Conservation (phyloP, 2,797 vertebrate genomes). For the Glossophaga mutica region DNA sequence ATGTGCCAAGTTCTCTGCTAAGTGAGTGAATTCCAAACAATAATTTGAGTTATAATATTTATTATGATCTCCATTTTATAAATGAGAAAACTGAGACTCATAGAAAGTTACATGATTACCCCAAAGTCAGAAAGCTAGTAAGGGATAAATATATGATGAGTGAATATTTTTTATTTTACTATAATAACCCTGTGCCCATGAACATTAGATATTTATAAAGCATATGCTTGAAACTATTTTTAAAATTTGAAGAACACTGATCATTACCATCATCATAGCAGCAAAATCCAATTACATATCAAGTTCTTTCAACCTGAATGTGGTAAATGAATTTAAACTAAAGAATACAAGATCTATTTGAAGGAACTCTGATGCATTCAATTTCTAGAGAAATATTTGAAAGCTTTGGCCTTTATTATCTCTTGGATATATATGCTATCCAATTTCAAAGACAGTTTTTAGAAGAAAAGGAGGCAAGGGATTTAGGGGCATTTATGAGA, state of each 20-base stretch:
- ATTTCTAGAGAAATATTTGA: not conserved
- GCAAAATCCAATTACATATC: not conserved
- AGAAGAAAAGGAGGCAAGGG: slow-evolving; percentile 46
- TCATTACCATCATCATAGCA: not conserved
- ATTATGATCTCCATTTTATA: not conserved
- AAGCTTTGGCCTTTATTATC: slow-evolving; percentile 15
- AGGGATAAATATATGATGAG: not conserved
- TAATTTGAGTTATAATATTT: not conserved
- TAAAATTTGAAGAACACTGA: not conserved
- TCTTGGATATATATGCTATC: slow-evolving; percentile 13
- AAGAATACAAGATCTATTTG: not conserved
- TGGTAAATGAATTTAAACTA: not conserved
- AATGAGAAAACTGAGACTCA: not conserved
- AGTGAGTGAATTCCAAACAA: not conserved
- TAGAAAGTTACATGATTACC: not conserved
- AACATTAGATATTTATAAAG: not conserved
- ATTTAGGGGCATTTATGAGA: slow-evolving; percentile 3
- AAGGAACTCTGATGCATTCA: not conserved
- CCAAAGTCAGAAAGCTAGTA: not conserved
- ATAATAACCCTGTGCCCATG: not conserved
- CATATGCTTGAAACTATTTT: not conserved
- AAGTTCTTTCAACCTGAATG: not conserved
- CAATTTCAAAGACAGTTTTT: slow-evolving; percentile 39
- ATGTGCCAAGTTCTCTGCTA: not conserved
- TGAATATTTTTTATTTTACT: not conserved